Percentiles rank a stretch among this genome's conserved stretches.
Conservation (phyloP, 1,140 invertebrate genomes). For the Eciton burchellii region DNA sequence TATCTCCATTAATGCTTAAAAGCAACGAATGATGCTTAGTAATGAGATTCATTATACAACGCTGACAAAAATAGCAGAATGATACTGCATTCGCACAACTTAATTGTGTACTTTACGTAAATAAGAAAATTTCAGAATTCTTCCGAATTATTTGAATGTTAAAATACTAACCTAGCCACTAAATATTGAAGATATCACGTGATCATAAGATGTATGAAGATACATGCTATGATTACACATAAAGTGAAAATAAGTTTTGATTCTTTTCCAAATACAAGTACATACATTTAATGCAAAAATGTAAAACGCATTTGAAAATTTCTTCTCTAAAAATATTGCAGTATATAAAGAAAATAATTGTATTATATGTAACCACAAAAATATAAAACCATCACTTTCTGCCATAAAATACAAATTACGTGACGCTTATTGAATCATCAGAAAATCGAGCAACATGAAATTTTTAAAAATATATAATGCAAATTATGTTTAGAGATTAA, state of each 20-base stretch:
- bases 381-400: background rate
- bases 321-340: background rate
- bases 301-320: background rate
- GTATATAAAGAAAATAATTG: background rate
- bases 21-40: background rate
- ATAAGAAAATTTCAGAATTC: background rate
- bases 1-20: too few relatives aligned
- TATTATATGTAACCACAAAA: background rate
- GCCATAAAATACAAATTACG: background rate
- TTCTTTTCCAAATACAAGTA: conserved; percentile 42
- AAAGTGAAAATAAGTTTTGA: conserved; percentile 56
- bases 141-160: conserved; percentile 7
- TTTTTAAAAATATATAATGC: background rate
- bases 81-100: conserved; percentile 1
- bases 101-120: conserved; percentile 10
- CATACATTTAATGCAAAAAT: background rate
- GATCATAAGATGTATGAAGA: background rate
- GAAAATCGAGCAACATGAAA: conserved; percentile 7
- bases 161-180: background rate
- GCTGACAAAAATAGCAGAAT: conserved; percentile 15
- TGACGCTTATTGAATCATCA: background rate
- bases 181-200: background rate
- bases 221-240: background rate
- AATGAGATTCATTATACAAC: conserved; percentile 9
- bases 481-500: conserved; percentile 11